Conservation (phyloP, 2,888 invertebrate species). For the Therioaphis trifolii region DNA sequence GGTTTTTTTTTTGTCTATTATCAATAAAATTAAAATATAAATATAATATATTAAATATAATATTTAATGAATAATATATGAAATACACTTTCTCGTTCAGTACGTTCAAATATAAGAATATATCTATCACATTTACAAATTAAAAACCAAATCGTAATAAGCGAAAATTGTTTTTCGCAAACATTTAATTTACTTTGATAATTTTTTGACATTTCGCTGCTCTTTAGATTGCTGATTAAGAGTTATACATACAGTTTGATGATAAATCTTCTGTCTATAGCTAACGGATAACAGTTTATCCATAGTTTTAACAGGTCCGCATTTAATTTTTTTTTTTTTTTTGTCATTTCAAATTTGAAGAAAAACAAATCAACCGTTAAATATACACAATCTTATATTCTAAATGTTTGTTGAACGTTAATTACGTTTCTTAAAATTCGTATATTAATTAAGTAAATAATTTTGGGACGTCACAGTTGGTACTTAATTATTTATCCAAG, state of each 20-base stretch:
- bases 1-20: too few relatives aligned
- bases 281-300: conserved; percentile 7
- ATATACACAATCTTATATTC: conserved; percentile 8
- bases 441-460: conserved; percentile 32
- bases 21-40: too few relatives aligned
- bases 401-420: conserved; percentile 35
- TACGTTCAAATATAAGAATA: too few relatives aligned
- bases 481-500: not conserved
- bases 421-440: conserved; percentile 21
- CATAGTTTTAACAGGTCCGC: not conserved
- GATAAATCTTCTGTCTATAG: not conserved
- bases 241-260: not conserved
- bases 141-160: too few relatives aligned
- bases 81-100: too few relatives aligned
- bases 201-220: not conserved
- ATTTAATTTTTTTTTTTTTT: conserved; percentile 36
- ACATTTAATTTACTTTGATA: too few relatives aligned
- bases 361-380: conserved; percentile 4
- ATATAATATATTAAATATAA: too few relatives aligned
- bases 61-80: too few relatives aligned
- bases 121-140: too few relatives aligned
- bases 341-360: not conserved
- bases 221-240: not conserved
- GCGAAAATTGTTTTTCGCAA: too few relatives aligned
- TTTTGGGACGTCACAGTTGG: conserved; percentile 20